A percentile compares a stretch with the other conserved stretches of the same genome.
Conservation (phyloP, 2,888 invertebrate species). For the Colletes collaris region DNA sequence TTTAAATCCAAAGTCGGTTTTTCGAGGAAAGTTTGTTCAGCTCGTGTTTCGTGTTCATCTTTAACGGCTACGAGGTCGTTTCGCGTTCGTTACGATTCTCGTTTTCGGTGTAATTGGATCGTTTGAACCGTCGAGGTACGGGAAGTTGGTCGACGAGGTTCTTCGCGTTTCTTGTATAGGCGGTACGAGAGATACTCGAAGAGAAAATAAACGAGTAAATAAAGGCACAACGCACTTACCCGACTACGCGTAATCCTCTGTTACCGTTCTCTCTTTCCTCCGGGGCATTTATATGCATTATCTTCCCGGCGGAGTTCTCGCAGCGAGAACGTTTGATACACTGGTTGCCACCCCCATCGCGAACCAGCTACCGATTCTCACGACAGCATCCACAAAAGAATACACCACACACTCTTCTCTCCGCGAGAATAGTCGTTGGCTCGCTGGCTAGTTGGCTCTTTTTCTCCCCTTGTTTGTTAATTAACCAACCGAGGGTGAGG, state of each 20-base stretch:
- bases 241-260: slow-evolving; percentile 48
- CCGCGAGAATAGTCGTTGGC: neutral
- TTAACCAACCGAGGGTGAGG: neutral
- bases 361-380: slow-evolving; percentile 41
- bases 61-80: too few relatives aligned
- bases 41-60: too few relatives aligned
- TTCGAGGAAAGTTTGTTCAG: too few relatives aligned
- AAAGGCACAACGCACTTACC: slow-evolving; percentile 21
- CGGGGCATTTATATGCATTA: slow-evolving; percentile 56
- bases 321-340: slow-evolving; percentile 34
- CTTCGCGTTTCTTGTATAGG: too few relatives aligned
- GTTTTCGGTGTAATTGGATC: too few relatives aligned
- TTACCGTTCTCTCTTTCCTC: slow-evolving; percentile 25
- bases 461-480: neutral
- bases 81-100: too few relatives aligned
- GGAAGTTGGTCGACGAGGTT: too few relatives aligned
- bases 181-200: too few relatives aligned
- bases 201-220: neutral
- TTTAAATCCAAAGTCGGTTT: too few relatives aligned
- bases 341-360: slow-evolving; percentile 50
- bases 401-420: slow-evolving; percentile 32
- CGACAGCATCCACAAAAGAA: slow-evolving; percentile 44
- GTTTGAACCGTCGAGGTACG: too few relatives aligned
- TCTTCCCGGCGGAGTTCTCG: slow-evolving; percentile 47
- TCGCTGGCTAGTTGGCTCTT: too few relatives aligned